Evolutionary conservation across 2,797 vertebrate genomes (phyloP), one percentile per base, ranked within the genome.

Genomic region (Enteromius anoplus): DNA sequence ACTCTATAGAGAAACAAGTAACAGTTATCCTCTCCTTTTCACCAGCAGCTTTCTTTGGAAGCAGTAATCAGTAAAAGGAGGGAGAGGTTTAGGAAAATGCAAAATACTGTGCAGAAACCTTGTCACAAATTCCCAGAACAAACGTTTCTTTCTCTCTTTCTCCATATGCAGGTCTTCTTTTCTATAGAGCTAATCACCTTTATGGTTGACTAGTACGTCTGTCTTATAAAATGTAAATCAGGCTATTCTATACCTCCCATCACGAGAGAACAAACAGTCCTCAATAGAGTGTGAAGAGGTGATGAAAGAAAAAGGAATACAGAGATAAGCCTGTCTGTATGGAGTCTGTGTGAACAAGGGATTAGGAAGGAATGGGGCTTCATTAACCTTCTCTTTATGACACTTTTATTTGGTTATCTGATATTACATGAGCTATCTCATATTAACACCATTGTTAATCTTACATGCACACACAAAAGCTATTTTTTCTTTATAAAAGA

Each of bases 241-340:
- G 60, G 10, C 17, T 64, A 32, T 72, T 77, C 45, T 21, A 71
- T 7, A 66, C 14, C 23, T 34, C 17, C 11, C 42, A 69, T 37
- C 14, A 40, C 3, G 29, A 83, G 17, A 64, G 70, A 86, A 70
- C 76, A 83, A 80, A 81, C 62, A 68, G 34, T 34, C 58, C 49
- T 69, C 51, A 75, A 60, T 12, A n/a, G 17, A 70, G 32, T 58
- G 37, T 37, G 51, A 66, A 75, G 14, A 88, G 81, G 62, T 65
- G 23, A 76, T 76, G 60, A 53, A 72, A 53, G 37, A 40, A 88
- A 53, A 84, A 55, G 71, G 14, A 77, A 51, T 42, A 40, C 45
- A 70, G 69, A 40, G 47, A 85, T 85, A 79, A 55, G 21, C 29
- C 68, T 64, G 73, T 32, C 75, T 29, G 84, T 89, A 90, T 90